Evolutionary conservation across 2,888 invertebrate species (phyloP), one percentile per base, ranked within the genome.

Genomic region (Plebejus melissa): DNA sequence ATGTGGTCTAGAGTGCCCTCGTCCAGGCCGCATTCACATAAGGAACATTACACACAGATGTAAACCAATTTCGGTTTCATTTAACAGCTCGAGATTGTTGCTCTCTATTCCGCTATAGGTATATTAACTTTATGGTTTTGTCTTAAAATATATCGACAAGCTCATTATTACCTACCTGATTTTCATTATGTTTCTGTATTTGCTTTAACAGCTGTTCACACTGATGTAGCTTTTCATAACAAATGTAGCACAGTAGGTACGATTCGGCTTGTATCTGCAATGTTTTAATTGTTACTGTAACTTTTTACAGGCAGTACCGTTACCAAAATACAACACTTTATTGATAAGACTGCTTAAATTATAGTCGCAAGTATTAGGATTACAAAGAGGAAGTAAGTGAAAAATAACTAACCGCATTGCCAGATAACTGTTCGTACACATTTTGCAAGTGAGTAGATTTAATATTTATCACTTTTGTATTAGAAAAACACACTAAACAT

Each of bases 131-230:
- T 22, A 22, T 22, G 22, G 32, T 32, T 32, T 32, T 32, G 32
- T 32, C 32, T 32, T 32, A 2, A 2, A 46, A 5, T 5, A 5
- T 9, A 46, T 46, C 11, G 16, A 22, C 2, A 60, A 28, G 60
- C 9, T 32, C 2, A 32, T 65, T 13, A 9, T 60, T 60, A 65
- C 65, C 65, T 60, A 65, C 65, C 65, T 65, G 32, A 65, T 65
- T 65, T 65, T 32, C 32, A 65, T 46, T 65, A 65, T 74, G 60
- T 74, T 74, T 74, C 71, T 72, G 50, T 72, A 46, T 76, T 65
- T 69, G 54, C 32, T 58, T 76, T 54, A 69, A 69, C 28, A 71
- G 22, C 28, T 65, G 22, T 50, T n/a, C 36, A 28, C 41, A 74
- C 69, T 76, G 50, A 16, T 58, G 6, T 4, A 74, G 32, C 1